phyloP scores from a whole-genome alignment of 2,113 vertebrate genomes.

The Sterrhoptilus dennistouni region DNA sequence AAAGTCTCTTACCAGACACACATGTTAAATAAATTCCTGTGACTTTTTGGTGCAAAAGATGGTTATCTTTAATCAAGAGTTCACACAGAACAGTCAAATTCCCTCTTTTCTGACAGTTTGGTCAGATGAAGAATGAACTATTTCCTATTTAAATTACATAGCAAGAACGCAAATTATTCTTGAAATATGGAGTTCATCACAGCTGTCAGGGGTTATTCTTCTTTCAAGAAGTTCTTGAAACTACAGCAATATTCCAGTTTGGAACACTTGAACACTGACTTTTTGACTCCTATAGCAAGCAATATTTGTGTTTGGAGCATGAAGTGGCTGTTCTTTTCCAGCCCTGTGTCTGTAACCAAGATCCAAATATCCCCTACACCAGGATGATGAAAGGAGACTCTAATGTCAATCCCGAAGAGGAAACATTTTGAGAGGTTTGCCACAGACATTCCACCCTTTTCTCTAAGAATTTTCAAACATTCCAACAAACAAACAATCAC shows the following conservation, averaged over 20 bases:
- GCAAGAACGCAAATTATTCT: not conserved
- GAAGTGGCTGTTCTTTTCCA: not conserved
- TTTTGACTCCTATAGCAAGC: not conserved
- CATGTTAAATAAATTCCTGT: not conserved
- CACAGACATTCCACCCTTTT: not conserved
- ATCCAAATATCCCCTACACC: not conserved
- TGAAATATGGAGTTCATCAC: not conserved
- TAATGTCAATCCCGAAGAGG: not conserved
- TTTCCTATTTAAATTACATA: not conserved
- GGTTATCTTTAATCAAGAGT: not conserved
- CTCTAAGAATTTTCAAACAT: not conserved
- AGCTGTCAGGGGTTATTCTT: not conserved
- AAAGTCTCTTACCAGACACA: not conserved
- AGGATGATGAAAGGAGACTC: not conserved
- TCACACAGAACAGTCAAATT: not conserved
- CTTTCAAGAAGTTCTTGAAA: not conserved
- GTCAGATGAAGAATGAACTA: not conserved
- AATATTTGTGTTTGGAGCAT: not conserved
- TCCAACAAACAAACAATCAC: not conserved
- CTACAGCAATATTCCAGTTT: not conserved
- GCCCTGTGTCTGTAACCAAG: not conserved
- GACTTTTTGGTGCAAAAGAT: not conserved
- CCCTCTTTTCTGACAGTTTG: not conserved
- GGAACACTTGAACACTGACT: not conserved
- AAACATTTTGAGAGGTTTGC: not conserved